Evolutionary conservation across 1,140 invertebrate species (phyloP), one percentile per base, ranked within the genome.

Genomic region (Venustaconcha ellipsiformis): DNA sequence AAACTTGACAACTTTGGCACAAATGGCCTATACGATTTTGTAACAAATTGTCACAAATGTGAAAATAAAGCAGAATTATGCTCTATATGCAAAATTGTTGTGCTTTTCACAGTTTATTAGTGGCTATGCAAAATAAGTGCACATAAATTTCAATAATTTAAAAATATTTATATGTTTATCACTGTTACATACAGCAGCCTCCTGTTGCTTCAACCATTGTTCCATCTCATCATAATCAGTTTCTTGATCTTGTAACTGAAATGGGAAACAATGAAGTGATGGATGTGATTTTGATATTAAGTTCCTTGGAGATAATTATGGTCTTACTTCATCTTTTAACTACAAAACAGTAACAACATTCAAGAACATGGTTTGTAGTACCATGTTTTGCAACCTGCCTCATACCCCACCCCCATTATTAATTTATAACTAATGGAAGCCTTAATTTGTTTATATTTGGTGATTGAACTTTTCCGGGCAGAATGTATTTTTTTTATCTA

Each of bases 181-280:
- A 57, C 57, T 59, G 6, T 72, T 67, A 48, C 56, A 62, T 18
- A 67, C 70, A 60, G 76, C 23, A 37, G 68, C 68, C 55, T 75
- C 78, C 57, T 72, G 76, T n/a, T 71, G 30, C 56, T 77, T 79
- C 84, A 97, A 92, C 96, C 96, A 98, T 85, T 95, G 94, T 83
- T 96, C 96, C 93, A 97, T 97, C 92, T 97, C 96, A 92, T 96
- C 95, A 92, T 97, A 95, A 90, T 97, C 96, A 89, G 93, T 94
- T 86, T 96, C 94, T 91, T 93, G 94, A 82, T 93, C 86, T 75
- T 87, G 93, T 92, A 92, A 94, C 93, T 93, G 89, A 87, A 88
- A 79, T 88, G 86, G 90, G 91, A 71, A 58, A 80, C 48, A 75
- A 67, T 55, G n/a, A 23, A 23, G 23, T 23, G 23, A 23, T 23